A percentile compares a stretch with the other conserved stretches of the same genome.
phyloP scores from a whole-genome alignment of 2,888 invertebrate species.

The Podotricha telesiphe region DNA sequence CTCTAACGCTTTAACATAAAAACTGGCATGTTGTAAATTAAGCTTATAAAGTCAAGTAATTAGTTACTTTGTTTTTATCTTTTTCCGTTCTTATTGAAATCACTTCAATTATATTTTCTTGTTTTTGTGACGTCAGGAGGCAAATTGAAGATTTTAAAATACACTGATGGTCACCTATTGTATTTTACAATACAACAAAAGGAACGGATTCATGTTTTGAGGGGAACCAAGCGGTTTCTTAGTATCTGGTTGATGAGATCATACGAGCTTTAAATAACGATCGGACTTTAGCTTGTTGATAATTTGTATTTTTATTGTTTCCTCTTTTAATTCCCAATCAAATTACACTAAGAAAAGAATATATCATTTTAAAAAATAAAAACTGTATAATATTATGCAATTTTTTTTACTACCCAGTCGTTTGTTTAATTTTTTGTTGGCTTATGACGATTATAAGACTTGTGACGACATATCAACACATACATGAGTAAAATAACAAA shows the following conservation, averaged over 20 bases:
- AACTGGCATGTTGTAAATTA: too few species aligned
- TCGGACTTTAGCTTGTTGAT: constrained; percentile 10
- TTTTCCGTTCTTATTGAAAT: too few species aligned
- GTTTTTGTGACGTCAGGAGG: too few species aligned
- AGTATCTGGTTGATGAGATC: constrained; percentile 26
- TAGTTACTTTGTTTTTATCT: too few species aligned
- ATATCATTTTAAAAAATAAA: neutral
- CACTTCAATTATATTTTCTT: too few species aligned
- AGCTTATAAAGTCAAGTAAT: too few species aligned
- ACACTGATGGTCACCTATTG: neutral
- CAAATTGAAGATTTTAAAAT: neutral
- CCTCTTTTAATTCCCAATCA: neutral
- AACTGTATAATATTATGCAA: too few species aligned
- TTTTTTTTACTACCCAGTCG: too few species aligned
- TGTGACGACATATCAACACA: too few species aligned
- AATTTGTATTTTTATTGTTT: neutral
- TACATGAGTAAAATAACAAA: too few species aligned
- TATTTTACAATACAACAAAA: constrained; percentile 7
- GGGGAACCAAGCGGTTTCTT: constrained; percentile 20
- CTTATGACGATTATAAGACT: neutral
- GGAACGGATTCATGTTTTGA: constrained; percentile 13
- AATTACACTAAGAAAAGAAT: neutral
- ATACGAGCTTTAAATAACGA: constrained; percentile 31
- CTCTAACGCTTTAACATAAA: too few species aligned
- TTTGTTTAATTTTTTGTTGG: too few species aligned